Percentiles rank a stretch among this genome's conserved stretches.
Evolutionary conservation across 2,888 invertebrate genomes (phyloP).

Genomic region (Cerastoderma edule): DNA sequence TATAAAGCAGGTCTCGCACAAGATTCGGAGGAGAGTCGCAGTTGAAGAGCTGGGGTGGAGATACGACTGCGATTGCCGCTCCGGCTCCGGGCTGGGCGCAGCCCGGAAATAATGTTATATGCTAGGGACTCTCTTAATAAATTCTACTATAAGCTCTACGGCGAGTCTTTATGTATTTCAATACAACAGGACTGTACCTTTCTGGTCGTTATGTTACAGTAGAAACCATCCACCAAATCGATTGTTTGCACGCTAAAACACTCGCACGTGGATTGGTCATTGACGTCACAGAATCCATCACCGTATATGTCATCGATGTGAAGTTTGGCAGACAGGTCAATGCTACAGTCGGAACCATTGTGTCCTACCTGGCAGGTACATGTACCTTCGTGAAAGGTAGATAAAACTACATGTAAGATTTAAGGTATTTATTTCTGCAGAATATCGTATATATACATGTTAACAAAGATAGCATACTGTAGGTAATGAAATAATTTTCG

Average conservation of each 20-base stretch:
- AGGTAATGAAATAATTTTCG: too few relatives aligned
- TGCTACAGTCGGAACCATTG: conserved; percentile 1
- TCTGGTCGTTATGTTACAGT: neutral
- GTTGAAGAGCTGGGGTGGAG: neutral
- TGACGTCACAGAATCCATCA: conserved; percentile 4
- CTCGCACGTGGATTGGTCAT: neutral
- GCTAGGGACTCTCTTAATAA: neutral
- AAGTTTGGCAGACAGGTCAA: neutral
- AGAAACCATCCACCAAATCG: conserved; percentile 8
- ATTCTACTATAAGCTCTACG: too few relatives aligned
- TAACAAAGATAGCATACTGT: too few relatives aligned
- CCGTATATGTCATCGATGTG: conserved; percentile 7
- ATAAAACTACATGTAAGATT: too few relatives aligned
- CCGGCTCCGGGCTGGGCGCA: neutral
- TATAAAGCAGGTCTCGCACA: too few relatives aligned
- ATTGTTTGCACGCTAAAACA: conserved; percentile 11
- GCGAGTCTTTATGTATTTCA: neutral
- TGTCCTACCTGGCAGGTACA: neutral
- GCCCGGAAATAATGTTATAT: neutral
- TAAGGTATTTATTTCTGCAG: too few relatives aligned
- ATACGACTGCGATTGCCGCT: neutral
- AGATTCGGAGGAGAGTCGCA: too few relatives aligned
- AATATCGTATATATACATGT: too few relatives aligned
- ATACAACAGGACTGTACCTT: too few relatives aligned
- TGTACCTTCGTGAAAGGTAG: neutral